Base-by-base conservation (phyloP, 2,888 invertebrate species). In the Thereva nobilitata region DNA sequence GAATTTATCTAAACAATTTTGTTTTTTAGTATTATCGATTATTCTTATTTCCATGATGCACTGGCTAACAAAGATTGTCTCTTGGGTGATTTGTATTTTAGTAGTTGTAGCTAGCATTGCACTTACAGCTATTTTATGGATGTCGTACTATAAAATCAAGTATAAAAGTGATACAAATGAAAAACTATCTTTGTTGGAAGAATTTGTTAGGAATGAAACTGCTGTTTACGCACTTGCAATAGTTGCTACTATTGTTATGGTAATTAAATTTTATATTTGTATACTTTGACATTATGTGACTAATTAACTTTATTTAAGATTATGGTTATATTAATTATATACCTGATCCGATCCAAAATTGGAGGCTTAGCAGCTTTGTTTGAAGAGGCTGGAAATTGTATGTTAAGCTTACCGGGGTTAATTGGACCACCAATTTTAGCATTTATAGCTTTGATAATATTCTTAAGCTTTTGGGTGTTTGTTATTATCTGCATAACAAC, bases 341-440 rank as follows among this genome's bases (percentile, higher is more conserved):
- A 88, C 75, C 87, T 89, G 72, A 86, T 94, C 83, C 85, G 93
- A 61, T 89, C 91, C 73, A 87, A 93, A 74, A 87, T 96, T 0
- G 86, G 89, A 45, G 91, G 95, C 75, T 83, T 96, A 73, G 89
- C 93, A 0, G 88, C 90, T 23, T 82, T 97, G 68, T 96, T 97
- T 78, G 89, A 89, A 76, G 95, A 96, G 81, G 94, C 96, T 1
- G 93, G 94, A 9, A 88, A 89, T 74, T 96, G 95, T 76, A 85
- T 97, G 73, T 86, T 89, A 66, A 88, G 89, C 73, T 86, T 96
- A 73, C 96, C 97, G 0, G 88, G 89, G 4, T 83, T 97, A 53
- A 88, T 95, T 75, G 82, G 94, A 49, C 95, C 95, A 76, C 93
- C 93, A 0, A 78, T 93, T 9, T 80, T 93, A 75, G 96, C 96